A percentile compares a stretch with the other conserved stretches of the same genome.
These are phyloP conservation scores for Chelon labrosus DNA, from an alignment of 2,797 vertebrate genomes.

Conservation along the genomic window DNA sequence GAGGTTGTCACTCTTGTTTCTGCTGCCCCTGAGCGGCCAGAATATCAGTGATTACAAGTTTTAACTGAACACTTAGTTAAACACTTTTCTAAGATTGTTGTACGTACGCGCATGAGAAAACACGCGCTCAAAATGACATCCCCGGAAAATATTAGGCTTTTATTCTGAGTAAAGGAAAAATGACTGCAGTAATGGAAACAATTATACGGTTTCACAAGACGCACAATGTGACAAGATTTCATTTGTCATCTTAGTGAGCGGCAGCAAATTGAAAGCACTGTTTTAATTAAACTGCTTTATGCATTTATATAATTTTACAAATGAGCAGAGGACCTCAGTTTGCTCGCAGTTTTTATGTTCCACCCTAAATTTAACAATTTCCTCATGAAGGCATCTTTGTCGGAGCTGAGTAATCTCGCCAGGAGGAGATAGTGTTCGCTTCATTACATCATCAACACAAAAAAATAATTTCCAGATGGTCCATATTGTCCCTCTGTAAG, in stretches of 20 bases:
- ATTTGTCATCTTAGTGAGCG: background rate
- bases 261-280: conserved; percentile 6
- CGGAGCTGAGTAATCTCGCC: conserved; percentile 13
- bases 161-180: background rate
- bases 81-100: too few species aligned
- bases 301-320: conserved; percentile 3
- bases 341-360: background rate
- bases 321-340: background rate
- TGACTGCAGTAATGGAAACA: background rate
- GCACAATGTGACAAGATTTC: background rate
- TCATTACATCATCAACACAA: conserved; percentile 26
- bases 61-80: too few species aligned
- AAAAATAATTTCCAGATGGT: conserved; percentile 21
- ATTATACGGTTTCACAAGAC: background rate
- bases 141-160: background rate
- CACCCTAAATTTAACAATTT: background rate
- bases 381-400: conserved; percentile 10
- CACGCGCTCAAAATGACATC: background rate
- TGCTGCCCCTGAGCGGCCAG: too few species aligned
- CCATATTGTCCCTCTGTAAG: conserved; percentile 24
- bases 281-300: conserved; percentile 2
- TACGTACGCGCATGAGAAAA: background rate
- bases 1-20: too few species aligned
- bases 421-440: conserved; percentile 5
- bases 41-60: too few species aligned